Evolutionary conservation across 2,888 invertebrate genomes (phyloP).

Genomic region (Drosophila anceps): DNA sequence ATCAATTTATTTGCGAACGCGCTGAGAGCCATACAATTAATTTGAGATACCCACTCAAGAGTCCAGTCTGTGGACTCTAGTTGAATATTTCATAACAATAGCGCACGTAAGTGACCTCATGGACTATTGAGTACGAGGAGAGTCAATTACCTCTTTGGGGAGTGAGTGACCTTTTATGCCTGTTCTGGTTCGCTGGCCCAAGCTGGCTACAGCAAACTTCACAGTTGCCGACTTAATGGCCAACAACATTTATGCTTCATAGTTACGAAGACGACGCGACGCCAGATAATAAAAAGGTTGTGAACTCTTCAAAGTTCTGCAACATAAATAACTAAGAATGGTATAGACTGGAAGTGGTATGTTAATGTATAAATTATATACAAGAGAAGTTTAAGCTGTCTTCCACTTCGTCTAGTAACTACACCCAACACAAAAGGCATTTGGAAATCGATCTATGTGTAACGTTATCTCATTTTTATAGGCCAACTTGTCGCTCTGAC

Average conservation of each 20-base stretch:
- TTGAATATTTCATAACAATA: conserved; percentile 38
- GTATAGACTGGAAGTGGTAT: background rate
- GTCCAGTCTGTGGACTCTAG: background rate
- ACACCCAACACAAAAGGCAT: background rate
- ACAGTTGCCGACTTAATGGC: conserved; percentile 63
- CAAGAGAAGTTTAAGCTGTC: background rate
- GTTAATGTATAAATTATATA: conserved; percentile 3
- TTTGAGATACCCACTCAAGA: background rate
- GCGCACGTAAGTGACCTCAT: conserved; percentile 68
- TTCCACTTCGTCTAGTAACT: background rate
- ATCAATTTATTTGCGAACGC: conserved; percentile 32
- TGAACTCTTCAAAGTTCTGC: conserved; percentile 50
- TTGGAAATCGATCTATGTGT: conserved; percentile 13
- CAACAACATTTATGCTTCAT: conserved; percentile 62
- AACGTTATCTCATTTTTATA: conserved; percentile 3
- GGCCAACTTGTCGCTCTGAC: background rate
- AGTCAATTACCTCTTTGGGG: conserved; percentile 49
- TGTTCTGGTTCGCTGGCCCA: conserved; percentile 65
- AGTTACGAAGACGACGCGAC: conserved; percentile 35
- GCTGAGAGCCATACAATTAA: conserved; percentile 9
- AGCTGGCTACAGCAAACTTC: conserved; percentile 41
- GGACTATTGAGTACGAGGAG: conserved; percentile 47
- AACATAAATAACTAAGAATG: too few species aligned
- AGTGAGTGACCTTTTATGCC: conserved; percentile 36
- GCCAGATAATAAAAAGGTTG: conserved; percentile 64